Base-by-base conservation (phyloP, 1,140 invertebrate genomes). In the Melanaphis sacchari region DNA sequence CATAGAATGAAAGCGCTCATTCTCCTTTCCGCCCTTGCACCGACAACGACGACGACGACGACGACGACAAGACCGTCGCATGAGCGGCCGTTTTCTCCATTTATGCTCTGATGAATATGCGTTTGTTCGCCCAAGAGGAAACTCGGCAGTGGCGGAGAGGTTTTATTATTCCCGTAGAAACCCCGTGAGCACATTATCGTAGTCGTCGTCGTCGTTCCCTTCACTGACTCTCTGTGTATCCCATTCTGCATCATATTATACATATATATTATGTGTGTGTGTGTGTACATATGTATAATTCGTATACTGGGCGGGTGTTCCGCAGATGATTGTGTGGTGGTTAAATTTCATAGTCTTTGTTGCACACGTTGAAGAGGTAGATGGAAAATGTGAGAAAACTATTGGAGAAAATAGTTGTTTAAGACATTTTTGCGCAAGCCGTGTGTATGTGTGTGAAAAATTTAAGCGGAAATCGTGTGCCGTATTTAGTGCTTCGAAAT, bases 151-250 rank as follows among this genome's bases (percentile, higher is more conserved):
- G 36, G n/a, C 8, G 49, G 36, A 0, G 88, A 22, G 46, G 46
- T 89, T 89, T 40, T 89, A 89, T 89, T 89, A 89, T 89, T 89
- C 49, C n/a, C 49, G 88, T 89, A 54, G 88, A 89, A 85, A 89
- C 52, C 88, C 88, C 88, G 46, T 89, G 88, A 54, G 49, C 46
- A 36, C 88, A 89, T 89, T 89, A 89, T 89, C 88, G 38, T 89
- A 36, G 36, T 54, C 88, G 36, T 36, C 84, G 41, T 43, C 38
- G 36, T 81, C 81, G 81, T 84, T 38, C 22, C 38, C 38, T 7
- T 84, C 40, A 41, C 24, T 40, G 9, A 43, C 40, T 85, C n/a
- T 52, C 31, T 52, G 7, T 89, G 18, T 52, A 24, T 9, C 4
- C 76, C n/a, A 38, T n/a, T 36, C 18, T 81, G 36, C 38, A 81